These are phyloP conservation scores for Iselma pallidipennis DNA, from an alignment of 2,888 invertebrate species.

Conservation along the genomic window DNA sequence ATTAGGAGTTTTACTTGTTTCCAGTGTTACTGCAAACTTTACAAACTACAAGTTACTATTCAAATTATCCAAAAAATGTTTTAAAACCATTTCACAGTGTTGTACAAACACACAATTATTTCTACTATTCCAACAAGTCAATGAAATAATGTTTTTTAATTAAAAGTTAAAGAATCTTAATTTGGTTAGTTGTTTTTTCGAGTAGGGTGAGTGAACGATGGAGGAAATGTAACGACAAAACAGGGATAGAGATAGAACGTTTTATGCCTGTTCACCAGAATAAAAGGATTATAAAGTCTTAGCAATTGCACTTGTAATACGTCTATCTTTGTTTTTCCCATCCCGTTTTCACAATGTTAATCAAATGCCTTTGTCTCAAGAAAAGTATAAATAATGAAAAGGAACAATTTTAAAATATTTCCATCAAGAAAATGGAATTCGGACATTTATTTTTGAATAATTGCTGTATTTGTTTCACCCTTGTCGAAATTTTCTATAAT, in stretches of 20 bases:
- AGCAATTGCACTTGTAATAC: constrained; percentile 32
- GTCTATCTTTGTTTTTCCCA: constrained; percentile 18
- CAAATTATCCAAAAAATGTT: neutral
- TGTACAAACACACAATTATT: constrained; percentile 42
- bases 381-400: constrained; percentile 37
- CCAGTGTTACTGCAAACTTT: neutral
- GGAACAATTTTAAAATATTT: constrained; percentile 32
- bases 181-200: constrained; percentile 26
- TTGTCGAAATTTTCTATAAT: no score
- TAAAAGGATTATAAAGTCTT: constrained; percentile 48
- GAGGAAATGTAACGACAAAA: neutral
- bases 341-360: constrained; percentile 36
- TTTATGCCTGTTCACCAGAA: constrained; percentile 47
- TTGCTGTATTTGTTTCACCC: neutral
- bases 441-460: constrained; percentile 15
- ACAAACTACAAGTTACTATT: neutral
- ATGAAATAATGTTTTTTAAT: constrained; percentile 51
- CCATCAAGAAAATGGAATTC: constrained; percentile 22
- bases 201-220: neutral
- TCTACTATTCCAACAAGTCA: constrained; percentile 40
- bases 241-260: constrained; percentile 30
- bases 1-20: constrained; percentile 18
- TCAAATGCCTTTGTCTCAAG: constrained; percentile 41
- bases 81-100: constrained; percentile 36
- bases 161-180: constrained; percentile 52